Evolutionary conservation across 1,140 invertebrate species (phyloP).

Genomic region (Glossosoma conforme): DNA sequence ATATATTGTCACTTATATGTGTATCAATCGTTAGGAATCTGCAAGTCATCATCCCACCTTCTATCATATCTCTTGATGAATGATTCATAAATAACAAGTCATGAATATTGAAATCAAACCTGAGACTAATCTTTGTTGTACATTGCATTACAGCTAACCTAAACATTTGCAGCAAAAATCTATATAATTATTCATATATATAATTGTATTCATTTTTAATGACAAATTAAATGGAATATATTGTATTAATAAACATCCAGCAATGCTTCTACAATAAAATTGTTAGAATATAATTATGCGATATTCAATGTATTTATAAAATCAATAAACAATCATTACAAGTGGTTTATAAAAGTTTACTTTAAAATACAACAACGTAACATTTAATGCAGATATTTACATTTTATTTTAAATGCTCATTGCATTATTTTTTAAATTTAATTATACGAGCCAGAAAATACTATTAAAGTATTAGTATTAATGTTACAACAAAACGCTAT

Average conservation of each 20-base stretch:
- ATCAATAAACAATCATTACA: neutral
- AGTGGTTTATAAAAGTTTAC: neutral
- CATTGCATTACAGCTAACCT: too few relatives aligned
- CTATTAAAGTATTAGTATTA: too few relatives aligned
- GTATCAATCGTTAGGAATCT: neutral
- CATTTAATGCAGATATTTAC: too few relatives aligned
- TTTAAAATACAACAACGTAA: too few relatives aligned
- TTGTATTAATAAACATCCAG: neutral
- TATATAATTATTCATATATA: constrained; percentile 37
- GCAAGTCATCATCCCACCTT: too few relatives aligned
- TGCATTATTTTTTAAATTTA: too few relatives aligned
- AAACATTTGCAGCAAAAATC: too few relatives aligned
- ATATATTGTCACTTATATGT: neutral
- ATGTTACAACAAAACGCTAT: too few relatives aligned
- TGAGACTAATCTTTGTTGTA: too few relatives aligned
- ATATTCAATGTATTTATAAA: neutral
- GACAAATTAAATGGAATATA: neutral
- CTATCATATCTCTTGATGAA: neutral
- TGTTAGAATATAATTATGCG: neutral
- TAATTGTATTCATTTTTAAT: neutral
- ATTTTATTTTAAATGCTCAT: too few relatives aligned
- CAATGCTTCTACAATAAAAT: neutral
- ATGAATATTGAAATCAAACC: too few relatives aligned
- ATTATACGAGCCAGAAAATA: too few relatives aligned
- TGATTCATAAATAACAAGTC: neutral